phyloP scores from a whole-genome alignment of 2,113 vertebrate genomes.

The Tonatia bakeri region DNA sequence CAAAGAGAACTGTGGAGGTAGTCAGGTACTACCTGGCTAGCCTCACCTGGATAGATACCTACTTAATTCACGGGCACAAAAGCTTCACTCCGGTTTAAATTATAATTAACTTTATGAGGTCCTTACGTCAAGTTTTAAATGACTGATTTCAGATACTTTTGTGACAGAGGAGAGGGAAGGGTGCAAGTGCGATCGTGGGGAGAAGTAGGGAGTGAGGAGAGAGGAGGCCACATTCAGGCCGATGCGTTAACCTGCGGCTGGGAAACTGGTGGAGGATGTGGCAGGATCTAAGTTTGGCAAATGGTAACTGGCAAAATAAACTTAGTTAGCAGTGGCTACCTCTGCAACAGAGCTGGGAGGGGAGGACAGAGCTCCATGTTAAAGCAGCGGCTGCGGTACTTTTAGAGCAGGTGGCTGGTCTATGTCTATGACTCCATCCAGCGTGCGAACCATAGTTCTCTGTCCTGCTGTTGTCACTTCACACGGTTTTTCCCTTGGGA shows the following conservation, averaged over 20 bases:
- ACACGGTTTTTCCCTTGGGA: not conserved
- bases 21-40: not conserved
- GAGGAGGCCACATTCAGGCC: not conserved
- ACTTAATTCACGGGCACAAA: not conserved
- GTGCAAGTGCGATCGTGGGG: rapidly evolving
- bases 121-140: not conserved
- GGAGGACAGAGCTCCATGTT: not conserved
- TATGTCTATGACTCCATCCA: not conserved
- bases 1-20: not conserved
- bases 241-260: not conserved
- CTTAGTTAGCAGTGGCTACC: not conserved
- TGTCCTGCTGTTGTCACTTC: not conserved
- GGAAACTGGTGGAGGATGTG: not conserved
- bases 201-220: not conserved
- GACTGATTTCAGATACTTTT: not conserved
- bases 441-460: not conserved
- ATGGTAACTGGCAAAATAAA: not conserved
- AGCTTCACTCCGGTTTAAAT: not conserved
- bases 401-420: not conserved
- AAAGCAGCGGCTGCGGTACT: not conserved
- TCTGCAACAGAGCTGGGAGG: not conserved
- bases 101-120: not conserved
- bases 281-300: not conserved
- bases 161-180: not conserved
- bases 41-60: not conserved